Conservation (phyloP, 2,113 vertebrate genomes). For the Elephas maximus region DNA sequence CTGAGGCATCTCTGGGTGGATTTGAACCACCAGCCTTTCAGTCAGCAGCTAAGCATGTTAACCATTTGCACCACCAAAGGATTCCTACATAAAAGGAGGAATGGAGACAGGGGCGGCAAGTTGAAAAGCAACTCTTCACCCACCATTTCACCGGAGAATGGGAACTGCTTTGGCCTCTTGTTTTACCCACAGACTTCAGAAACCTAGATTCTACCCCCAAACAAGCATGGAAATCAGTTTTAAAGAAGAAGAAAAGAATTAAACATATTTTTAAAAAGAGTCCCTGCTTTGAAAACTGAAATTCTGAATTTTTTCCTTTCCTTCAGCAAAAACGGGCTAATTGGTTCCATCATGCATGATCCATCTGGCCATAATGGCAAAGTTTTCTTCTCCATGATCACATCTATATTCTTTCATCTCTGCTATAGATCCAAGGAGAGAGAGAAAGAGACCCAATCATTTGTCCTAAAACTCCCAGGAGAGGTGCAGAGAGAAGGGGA, state of each 20-base stretch:
- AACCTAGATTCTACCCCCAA: constrained; percentile 64
- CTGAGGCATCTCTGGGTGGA: neutral
- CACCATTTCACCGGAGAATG: neutral
- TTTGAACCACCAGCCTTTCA: neutral
- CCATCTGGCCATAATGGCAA: constrained; percentile 68
- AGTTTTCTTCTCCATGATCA: constrained; percentile 66
- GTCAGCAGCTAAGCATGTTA: neutral
- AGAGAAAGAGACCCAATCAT: neutral
- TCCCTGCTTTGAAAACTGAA: constrained; percentile 79
- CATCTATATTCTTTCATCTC: neutral
- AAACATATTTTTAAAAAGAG: constrained; percentile 57
- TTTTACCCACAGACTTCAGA: constrained; percentile 75
- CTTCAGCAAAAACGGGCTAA: constrained; percentile 78
- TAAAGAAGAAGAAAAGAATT: constrained; percentile 79
- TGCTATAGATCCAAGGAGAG: neutral
- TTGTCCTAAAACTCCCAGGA: neutral
- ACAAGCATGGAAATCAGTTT: constrained; percentile 80
- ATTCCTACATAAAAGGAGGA: neutral
- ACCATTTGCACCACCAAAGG: neutral
- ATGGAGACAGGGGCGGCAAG: too few relatives aligned
- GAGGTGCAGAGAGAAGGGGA: neutral
- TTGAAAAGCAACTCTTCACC: neutral
- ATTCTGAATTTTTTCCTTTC: constrained; percentile 74
- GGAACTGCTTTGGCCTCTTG: neutral
- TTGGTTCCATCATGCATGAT: constrained; percentile 77